A percentile compares a stretch with the other conserved stretches of the same genome.
phyloP scores from a whole-genome alignment of 2,797 vertebrate species.

The Dendrocincla fuliginosa region DNA sequence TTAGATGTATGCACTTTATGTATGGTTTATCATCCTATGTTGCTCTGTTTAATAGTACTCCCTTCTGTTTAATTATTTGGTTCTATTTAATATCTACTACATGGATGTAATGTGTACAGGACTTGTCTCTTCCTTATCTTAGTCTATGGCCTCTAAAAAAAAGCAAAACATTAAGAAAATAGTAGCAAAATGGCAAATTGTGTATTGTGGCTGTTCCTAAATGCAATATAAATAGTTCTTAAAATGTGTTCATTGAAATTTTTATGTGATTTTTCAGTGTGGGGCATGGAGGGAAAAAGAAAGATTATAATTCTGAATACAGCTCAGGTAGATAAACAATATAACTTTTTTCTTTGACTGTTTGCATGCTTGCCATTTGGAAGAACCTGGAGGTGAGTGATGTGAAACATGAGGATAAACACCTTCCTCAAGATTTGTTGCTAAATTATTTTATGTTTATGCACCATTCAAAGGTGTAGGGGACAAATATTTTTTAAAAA shows the following conservation, averaged over 20 bases:
- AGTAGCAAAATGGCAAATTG: background rate
- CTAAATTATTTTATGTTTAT: background rate
- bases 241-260: background rate
- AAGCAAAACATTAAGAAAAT: background rate
- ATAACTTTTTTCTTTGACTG: conserved; percentile 20
- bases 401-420: background rate
- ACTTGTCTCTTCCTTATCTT: background rate
- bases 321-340: background rate
- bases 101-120: background rate
- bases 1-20: background rate
- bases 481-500: background rate
- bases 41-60: background rate
- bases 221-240: background rate
- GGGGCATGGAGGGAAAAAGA: background rate
- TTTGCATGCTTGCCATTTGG: conserved; percentile 61
- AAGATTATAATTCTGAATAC: background rate
- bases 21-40: background rate
- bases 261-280: background rate
- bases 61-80: too few species aligned
- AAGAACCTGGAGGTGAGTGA: conserved; percentile 77
- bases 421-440: background rate
- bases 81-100: background rate
- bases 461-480: accelerated
- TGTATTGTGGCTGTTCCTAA: background rate
- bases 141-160: background rate